A percentile compares a stretch with the other conserved stretches of the same genome.
These are phyloP conservation scores for Carposina sasakii DNA, from an alignment of 1,140 invertebrate species.

Conservation along the genomic window DNA sequence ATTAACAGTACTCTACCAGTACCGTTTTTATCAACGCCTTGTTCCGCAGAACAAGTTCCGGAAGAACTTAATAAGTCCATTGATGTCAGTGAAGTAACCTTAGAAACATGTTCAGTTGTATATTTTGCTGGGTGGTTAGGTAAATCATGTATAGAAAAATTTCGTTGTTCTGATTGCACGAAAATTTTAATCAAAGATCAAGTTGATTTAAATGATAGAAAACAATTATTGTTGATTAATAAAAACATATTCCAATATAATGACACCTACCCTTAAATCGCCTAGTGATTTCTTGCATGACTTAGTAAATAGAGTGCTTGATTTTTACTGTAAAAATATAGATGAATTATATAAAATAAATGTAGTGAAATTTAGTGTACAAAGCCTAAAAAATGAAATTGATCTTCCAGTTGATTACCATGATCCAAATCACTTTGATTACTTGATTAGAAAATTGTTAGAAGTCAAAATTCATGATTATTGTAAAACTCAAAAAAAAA, in stretches of 20 bases:
- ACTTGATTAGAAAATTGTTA: slow-evolving; percentile 2
- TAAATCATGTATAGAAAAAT: slow-evolving; percentile 11
- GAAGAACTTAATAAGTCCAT: not conserved
- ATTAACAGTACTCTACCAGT: not conserved
- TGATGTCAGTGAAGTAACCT: not conserved
- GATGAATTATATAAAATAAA: not conserved
- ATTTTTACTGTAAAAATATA: not conserved
- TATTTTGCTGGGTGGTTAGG: slow-evolving; percentile 17
- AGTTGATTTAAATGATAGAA: slow-evolving; percentile 8
- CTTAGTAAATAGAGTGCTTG: slow-evolving; percentile 1
- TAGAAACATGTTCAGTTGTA: slow-evolving; percentile 13
- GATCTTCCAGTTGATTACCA: not conserved
- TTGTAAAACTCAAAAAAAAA: slow-evolving; percentile 4
- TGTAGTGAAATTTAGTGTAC: not conserved
- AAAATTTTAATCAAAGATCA: slow-evolving; percentile 7
- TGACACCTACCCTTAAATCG: slow-evolving; percentile 2
- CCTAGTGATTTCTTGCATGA: slow-evolving; percentile 6
- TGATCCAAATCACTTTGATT: slow-evolving; percentile 9
- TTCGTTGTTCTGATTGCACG: slow-evolving; percentile 7
- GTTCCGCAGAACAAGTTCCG: not conserved
- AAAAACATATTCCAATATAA: slow-evolving; percentile 11
- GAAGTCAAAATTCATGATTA: slow-evolving; percentile 8
- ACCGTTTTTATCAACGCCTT: not conserved
- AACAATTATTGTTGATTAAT: slow-evolving; percentile 9
- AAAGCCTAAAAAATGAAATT: not conserved